Evolutionary conservation across 2,888 invertebrate genomes (phyloP).

Genomic region (Meteorus cinctellus): DNA sequence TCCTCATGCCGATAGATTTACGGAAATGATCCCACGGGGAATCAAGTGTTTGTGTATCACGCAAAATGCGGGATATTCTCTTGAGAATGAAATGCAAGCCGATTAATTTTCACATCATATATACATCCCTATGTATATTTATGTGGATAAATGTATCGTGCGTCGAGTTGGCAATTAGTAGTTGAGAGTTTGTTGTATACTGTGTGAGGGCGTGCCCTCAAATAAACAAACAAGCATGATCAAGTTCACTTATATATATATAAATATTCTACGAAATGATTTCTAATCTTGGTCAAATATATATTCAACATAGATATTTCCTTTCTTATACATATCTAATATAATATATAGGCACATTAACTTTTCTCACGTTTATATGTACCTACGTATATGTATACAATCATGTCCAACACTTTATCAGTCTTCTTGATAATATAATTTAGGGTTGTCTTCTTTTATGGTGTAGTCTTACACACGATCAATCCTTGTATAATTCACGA

Average conservation of each 20-base stretch:
- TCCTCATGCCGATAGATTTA: constrained; percentile 16
- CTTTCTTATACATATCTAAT: background rate
- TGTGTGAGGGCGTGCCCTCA: constrained; percentile 32
- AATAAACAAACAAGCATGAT: constrained; percentile 23
- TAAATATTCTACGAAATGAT: constrained; percentile 28
- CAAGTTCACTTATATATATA: constrained; percentile 8
- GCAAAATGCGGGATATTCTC: constrained; percentile 42
- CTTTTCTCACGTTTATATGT: constrained; percentile 27
- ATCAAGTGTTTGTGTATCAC: constrained; percentile 31
- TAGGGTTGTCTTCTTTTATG: constrained; percentile 31
- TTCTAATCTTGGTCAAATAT: constrained; percentile 29
- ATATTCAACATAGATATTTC: background rate
- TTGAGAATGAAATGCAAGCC: constrained; percentile 41
- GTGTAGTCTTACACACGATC: constrained; percentile 34
- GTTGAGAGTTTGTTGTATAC: constrained; percentile 22
- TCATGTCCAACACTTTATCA: constrained; percentile 25
- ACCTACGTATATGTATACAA: background rate
- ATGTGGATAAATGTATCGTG: constrained; percentile 21
- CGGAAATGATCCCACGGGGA: constrained; percentile 38
- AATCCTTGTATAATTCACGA: constrained; percentile 13
- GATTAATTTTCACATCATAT: constrained; percentile 45
- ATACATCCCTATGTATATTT: background rate
- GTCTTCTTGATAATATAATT: constrained; percentile 31
- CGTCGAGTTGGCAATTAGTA: constrained; percentile 45
- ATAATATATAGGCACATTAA: constrained; percentile 3